Conservation (phyloP, 2,797 vertebrate species). For the Phoxinus dragarum region DNA sequence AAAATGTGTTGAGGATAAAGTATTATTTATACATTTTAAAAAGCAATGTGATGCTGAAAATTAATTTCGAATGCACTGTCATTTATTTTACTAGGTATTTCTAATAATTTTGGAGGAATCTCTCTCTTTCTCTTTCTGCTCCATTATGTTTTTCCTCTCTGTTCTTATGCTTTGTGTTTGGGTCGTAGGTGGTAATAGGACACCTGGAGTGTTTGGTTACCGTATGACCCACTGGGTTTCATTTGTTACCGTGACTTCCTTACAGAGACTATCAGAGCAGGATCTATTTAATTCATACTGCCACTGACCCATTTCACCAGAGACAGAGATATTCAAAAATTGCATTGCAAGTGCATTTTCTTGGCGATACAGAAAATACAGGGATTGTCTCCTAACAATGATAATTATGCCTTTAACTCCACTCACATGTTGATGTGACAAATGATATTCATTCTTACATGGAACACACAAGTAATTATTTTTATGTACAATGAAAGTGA, state of each 20-base stretch:
- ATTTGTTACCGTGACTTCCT: conserved; percentile 57
- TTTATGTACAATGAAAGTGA: background rate
- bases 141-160: background rate
- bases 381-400: background rate
- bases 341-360: no score
- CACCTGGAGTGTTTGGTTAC: conserved; percentile 72
- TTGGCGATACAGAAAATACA: background rate
- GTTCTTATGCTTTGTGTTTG: conserved; percentile 11
- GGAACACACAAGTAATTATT: background rate
- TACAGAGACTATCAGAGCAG: conserved; percentile 41
- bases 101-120: background rate
- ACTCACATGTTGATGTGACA: background rate
- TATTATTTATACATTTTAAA: background rate
- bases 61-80: background rate
- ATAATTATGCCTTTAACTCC: background rate
- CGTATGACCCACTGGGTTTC: conserved; percentile 64
- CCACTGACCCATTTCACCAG: conserved; percentile 47
- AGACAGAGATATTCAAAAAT: background rate
- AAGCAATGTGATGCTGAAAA: background rate
- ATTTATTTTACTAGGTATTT: background rate
- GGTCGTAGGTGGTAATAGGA: conserved; percentile 67
- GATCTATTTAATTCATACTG: conserved; percentile 65
- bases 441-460: background rate
- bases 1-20: background rate
- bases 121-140: background rate